Percentiles rank a stretch among this genome's conserved stretches.
Evolutionary conservation across 2,113 vertebrate genomes (phyloP).

Genomic region (Leucosticte australis): DNA sequence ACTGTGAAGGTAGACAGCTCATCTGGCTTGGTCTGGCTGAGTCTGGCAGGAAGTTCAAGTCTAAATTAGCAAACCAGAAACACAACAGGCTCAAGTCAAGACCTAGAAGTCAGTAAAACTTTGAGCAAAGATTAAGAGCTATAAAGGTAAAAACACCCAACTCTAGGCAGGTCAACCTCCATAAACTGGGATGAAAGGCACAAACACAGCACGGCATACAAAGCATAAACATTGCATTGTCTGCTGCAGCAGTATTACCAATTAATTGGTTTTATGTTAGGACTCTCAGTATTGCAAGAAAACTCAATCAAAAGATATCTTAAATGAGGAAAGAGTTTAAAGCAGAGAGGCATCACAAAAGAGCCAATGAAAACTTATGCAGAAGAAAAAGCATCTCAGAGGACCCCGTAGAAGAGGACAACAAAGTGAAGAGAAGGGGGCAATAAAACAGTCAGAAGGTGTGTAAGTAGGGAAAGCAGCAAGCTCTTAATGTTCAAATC

Average conservation of each 20-base stretch:
- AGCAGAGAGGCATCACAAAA: background rate
- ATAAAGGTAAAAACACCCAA: background rate
- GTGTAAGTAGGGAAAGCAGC: background rate
- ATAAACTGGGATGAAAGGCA: background rate
- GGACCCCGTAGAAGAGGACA: background rate
- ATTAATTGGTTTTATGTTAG: background rate
- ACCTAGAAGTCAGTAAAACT: background rate
- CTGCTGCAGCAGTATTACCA: background rate
- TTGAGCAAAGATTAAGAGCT: background rate
- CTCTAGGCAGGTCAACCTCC: background rate
- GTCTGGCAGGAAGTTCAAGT: background rate
- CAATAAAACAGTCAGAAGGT: background rate
- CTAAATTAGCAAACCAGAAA: background rate
- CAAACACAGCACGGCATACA: background rate
- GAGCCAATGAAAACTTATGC: background rate
- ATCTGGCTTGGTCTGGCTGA: background rate
- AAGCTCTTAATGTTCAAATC: background rate
- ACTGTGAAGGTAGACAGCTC: background rate
- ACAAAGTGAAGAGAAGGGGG: background rate
- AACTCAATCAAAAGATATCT: background rate
- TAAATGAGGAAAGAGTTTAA: background rate
- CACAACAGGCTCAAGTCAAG: background rate
- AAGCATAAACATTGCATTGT: background rate
- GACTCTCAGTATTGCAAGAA: background rate
- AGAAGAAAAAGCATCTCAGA: background rate